Evolutionary conservation across 2,888 invertebrate genomes (phyloP), one percentile per base, ranked within the genome.

Genomic region (Buathra laborator): DNA sequence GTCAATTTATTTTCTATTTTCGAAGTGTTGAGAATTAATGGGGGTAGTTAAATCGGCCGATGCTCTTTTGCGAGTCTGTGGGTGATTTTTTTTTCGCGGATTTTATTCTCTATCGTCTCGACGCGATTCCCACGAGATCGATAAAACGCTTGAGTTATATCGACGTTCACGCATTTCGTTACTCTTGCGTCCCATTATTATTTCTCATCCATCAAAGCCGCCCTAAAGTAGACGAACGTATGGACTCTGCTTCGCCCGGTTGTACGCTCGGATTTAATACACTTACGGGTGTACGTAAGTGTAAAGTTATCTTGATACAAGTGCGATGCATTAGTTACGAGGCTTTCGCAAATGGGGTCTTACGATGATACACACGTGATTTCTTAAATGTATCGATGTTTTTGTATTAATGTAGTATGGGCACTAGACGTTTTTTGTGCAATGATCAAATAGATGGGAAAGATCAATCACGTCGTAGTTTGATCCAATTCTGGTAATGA

Each of bases 171-270:
- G 29, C 56, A 80, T 46, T 67, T 66, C 43, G 56, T 44, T 56
- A 67, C 67, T 46, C 56, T 29, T 66, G 16, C 46, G 10, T 77
- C 9, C 87, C 88, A 89, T 90, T 89, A 90, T 89, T 88, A 84
- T 89, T 89, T 88, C 88, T 82, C 88, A 89, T 89, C 90, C 86
- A 90, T 90, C 90, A 89, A 37, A 72, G 29, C 48, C 67, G 19
- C 32, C 53, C 48, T 51, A 51, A 43, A 46, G 48, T 19, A 19
- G 14, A 32, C 10, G 19, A 72, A 71, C 32, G 68, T 48, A 37
- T 37, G 51, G 16, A 71, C 14, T 53, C n/a, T 43, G 37, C 43
- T 19, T 37, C 37, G 14, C 12, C 19, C 10, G 7, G n/a, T 53
- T 53, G 12, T 53, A 7, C 70, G 19, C 16, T 16, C 37, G 9